Percentiles rank a stretch among this genome's conserved stretches.
These are phyloP conservation scores for Pandemis heparana DNA, from an alignment of 2,888 invertebrate genomes.

Conservation along the genomic window DNA sequence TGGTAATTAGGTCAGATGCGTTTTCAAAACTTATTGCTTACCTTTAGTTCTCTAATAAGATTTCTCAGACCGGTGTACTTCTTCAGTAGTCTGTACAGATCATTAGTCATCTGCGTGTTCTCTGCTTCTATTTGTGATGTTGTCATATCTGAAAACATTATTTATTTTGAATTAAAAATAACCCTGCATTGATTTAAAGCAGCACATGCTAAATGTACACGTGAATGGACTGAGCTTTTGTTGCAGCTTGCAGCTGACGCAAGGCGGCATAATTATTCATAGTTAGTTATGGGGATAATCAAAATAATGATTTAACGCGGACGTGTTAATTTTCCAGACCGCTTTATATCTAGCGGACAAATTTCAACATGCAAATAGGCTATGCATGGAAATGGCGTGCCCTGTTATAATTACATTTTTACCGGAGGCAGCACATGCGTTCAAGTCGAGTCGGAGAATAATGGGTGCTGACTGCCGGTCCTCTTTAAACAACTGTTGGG, in stretches of 20 bases:
- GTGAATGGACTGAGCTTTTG: background rate
- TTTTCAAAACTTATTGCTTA: constrained; percentile 61
- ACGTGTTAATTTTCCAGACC: background rate
- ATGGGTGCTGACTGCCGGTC: constrained; percentile 10
- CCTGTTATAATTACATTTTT: constrained; percentile 16
- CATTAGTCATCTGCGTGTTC: constrained; percentile 97
- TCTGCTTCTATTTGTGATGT: constrained; percentile 96
- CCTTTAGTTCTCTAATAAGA: constrained; percentile 95
- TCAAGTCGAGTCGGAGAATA: constrained; percentile 15
- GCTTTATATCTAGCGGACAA: background rate
- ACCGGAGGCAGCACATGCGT: background rate
- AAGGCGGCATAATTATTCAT: background rate
- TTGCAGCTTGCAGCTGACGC: background rate
- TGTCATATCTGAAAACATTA: constrained; percentile 91
- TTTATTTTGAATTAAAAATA: background rate
- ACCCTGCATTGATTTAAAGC: background rate
- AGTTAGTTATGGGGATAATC: constrained; percentile 1
- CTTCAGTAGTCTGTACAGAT: constrained; percentile 95
- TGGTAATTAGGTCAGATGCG: constrained; percentile 14
- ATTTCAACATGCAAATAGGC: constrained; percentile 11
- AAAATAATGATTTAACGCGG: background rate
- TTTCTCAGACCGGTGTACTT: constrained; percentile 96
- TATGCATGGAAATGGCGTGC: constrained; percentile 11
- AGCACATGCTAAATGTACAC: no score
- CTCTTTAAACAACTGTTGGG: constrained; percentile 34